A percentile compares a stretch with the other conserved stretches of the same genome.
Conservation (phyloP, 2,888 invertebrate genomes). For the Eupithecia vulgata region DNA sequence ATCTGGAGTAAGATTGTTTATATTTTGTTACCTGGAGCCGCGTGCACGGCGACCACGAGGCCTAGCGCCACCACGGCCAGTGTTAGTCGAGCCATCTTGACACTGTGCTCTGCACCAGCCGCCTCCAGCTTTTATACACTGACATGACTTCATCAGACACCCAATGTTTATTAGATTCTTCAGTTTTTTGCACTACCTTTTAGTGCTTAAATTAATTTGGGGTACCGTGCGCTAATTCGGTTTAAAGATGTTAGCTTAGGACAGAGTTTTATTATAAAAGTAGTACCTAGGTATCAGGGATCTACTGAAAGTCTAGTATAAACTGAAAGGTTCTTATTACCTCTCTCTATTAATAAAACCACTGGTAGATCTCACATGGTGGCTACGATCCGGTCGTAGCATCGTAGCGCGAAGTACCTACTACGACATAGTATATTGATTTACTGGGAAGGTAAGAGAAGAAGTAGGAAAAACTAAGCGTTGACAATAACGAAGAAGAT, state of each 20-base stretch:
- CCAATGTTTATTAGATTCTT: slow-evolving; percentile 63
- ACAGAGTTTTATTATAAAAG: background rate
- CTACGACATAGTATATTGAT: no score
- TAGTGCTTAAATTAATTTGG: slow-evolving; percentile 46
- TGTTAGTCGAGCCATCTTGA: slow-evolving; percentile 67
- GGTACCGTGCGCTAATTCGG: slow-evolving; percentile 43
- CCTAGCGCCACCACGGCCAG: slow-evolving; percentile 66
- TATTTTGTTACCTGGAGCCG: slow-evolving; percentile 65
- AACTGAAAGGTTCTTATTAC: background rate
- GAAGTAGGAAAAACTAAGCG: background rate
- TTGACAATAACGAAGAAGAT: no score
- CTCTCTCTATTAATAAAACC: no score
- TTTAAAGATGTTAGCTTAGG: background rate
- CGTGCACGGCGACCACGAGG: slow-evolving; percentile 64
- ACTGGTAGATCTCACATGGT: background rate
- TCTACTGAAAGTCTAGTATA: background rate
- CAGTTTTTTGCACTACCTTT: slow-evolving; percentile 65
- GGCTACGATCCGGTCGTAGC: no score
- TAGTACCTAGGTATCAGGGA: background rate
- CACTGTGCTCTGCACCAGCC: slow-evolving; percentile 48
- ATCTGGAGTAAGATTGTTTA: background rate
- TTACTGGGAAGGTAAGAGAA: no score
- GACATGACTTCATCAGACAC: slow-evolving; percentile 58
- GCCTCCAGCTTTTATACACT: slow-evolving; percentile 62
- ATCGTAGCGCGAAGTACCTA: no score